Evolutionary conservation across 2,113 vertebrate genomes (phyloP), one percentile per base, ranked within the genome.

Genomic region (Macaca mulatta): DNA sequence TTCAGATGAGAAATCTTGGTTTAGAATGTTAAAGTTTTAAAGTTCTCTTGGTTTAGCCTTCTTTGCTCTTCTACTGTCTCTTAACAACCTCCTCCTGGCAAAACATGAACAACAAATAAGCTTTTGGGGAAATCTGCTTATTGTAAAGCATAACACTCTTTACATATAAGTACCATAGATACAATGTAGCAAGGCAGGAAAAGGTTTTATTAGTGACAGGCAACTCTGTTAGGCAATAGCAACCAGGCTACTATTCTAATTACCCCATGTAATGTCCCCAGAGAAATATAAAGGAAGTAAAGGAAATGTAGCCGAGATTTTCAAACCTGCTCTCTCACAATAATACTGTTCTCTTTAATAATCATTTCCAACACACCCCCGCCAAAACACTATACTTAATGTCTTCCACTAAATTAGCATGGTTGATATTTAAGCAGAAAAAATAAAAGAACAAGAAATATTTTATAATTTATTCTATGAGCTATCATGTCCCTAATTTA

Each of bases 361-460:
- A 95, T 75, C 30, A 85, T 59, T 96, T 90, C 30, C 9, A 48
- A n/a, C 16, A 78, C 35, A 50, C 18, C 8, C 27, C 45, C 25
- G 10, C n/a, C 32, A 23, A 67, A 40, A 35, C 20, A 85, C 1
- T 17, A 6, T 16, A 79, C 74, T 96, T 97, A 70, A 67, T 89
- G 13, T 93, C 81, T 96, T 96, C 50, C 52, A 57, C 70, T 74
- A 93, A 0, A 6, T 32, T 94, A 96, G 57, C 27, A 45, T 92
- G 89, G n/a, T 75, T 96, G 55, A 55, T 97, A 94, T 95, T 97
- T 96, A 96, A 96, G 72, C 86, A 97, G 93, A 30, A 91, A 81
- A 94, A 95, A 88, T 27, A 0, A 84, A 79, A 92, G 92, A 22
- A 1, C 45, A 97, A 95, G 52, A 61, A 67, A 93, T 94, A 94